Conservation (phyloP, 2,113 vertebrate species). For the Bos taurus region ARS-UCD2.0 NC_037346.1:54408501-54409000, state of each 20-base stretch:
- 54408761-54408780: too few relatives aligned
- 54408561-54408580: background rate
- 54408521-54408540: accelerated
- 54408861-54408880: accelerated
- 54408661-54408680: background rate
- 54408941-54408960: background rate
- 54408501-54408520: background rate
- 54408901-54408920: accelerated
- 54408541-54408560: background rate
- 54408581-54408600: background rate
- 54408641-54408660: background rate
- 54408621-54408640: background rate
- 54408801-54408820: background rate
- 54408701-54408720: background rate
- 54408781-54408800: accelerated
- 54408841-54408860: background rate
- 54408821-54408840: background rate
- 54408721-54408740: accelerated
- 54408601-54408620: background rate
- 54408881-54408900: background rate
- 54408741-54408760: background rate
- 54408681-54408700: background rate
- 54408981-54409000: background rate
- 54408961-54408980: accelerated
- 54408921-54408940: background rate